These are phyloP conservation scores for Phyllotreta striolata DNA, from an alignment of 2,888 invertebrate genomes.

Conservation along the genomic window DNA sequence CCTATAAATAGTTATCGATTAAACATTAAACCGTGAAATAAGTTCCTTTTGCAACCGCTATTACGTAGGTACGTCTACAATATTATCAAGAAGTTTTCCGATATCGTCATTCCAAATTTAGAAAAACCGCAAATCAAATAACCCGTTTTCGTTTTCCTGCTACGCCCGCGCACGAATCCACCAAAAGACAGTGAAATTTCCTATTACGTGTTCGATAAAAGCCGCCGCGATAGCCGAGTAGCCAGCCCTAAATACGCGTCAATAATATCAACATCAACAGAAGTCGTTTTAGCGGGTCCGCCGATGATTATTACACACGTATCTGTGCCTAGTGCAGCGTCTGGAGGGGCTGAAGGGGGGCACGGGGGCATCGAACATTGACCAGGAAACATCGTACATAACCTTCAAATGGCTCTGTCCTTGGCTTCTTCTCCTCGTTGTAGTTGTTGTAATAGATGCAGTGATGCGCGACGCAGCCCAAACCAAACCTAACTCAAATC, in stretches of 20 bases:
- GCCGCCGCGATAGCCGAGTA: slow-evolving; percentile 2
- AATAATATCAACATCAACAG: slow-evolving; percentile 15
- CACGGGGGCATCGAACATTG: slow-evolving; percentile 50
- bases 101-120: slow-evolving; percentile 1
- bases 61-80: no score
- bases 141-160: slow-evolving; percentile 6
- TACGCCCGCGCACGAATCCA: slow-evolving; percentile 4
- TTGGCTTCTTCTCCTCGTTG: slow-evolving; percentile 43
- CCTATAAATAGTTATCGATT: no score
- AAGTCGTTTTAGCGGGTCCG: slow-evolving; percentile 39
- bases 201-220: slow-evolving; percentile 3
- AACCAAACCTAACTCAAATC: slow-evolving; percentile 23
- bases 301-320: slow-evolving; percentile 21
- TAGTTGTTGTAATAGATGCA: slow-evolving; percentile 48
- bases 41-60: no score
- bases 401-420: slow-evolving; percentile 55
- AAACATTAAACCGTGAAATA: no score
- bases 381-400: slow-evolving; percentile 53
- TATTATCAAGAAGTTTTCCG: no score
- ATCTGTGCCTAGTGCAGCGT: slow-evolving; percentile 33
- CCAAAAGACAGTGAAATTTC: slow-evolving; percentile 11
- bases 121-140: slow-evolving; percentile 9
- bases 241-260: slow-evolving; percentile 20
- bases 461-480: slow-evolving; percentile 34
- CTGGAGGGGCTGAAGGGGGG: slow-evolving; percentile 46